phyloP scores from a whole-genome alignment of 1,140 invertebrate genomes.

The Leptinotarsa undecemlineata region DNA sequence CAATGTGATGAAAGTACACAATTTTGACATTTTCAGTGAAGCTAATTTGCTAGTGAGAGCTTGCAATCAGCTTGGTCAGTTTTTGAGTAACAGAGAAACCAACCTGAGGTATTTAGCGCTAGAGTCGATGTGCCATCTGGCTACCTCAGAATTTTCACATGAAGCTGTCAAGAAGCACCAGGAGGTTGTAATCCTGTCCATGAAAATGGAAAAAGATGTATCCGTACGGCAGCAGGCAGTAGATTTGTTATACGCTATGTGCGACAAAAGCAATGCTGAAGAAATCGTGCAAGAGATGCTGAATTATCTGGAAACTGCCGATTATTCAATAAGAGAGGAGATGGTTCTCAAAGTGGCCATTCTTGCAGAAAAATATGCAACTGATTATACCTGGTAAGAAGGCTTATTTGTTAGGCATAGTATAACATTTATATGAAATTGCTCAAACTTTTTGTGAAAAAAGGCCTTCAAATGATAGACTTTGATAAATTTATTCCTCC shows the following conservation, averaged over 20 bases:
- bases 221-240: constrained; percentile 98
- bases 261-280: constrained; percentile 98
- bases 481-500: no score
- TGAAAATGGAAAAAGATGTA: constrained; percentile 99
- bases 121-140: constrained; percentile 99
- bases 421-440: constrained; percentile 9
- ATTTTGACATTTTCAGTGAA: constrained; percentile 67
- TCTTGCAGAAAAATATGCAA: constrained; percentile 98
- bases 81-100: constrained; percentile 97
- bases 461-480: no score
- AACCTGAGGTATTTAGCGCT: constrained; percentile 97
- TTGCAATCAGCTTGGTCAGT: constrained; percentile 98
- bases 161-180: constrained; percentile 99
- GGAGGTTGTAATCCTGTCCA: constrained; percentile 97
- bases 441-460: no score
- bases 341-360: constrained; percentile 99
- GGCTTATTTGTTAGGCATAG: neutral
- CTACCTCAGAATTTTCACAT: constrained; percentile 99
- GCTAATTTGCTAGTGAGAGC: constrained; percentile 95
- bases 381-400: constrained; percentile 95
- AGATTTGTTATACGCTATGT: constrained; percentile 99
- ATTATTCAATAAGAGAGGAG: constrained; percentile 99
- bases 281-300: constrained; percentile 99
- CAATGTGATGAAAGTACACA: no score
- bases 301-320: constrained; percentile 97